phyloP scores from a whole-genome alignment of 2,113 vertebrate species.

The Macrotis lagotis region DNA sequence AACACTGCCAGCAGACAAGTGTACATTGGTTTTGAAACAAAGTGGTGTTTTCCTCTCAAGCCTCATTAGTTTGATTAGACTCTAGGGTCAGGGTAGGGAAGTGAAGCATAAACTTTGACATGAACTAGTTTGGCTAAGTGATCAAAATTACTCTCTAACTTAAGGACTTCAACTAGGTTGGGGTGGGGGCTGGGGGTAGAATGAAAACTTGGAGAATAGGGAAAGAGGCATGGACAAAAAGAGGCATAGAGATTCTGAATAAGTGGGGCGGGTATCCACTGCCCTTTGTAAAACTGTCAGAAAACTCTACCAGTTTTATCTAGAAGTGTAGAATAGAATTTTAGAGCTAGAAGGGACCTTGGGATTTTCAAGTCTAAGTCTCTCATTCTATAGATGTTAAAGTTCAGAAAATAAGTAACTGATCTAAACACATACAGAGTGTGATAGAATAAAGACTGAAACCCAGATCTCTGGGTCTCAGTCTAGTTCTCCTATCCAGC shows the following conservation, averaged over 20 bases:
- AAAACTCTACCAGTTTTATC: neutral
- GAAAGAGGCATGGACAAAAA: neutral
- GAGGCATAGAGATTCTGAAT: neutral
- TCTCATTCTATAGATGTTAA: neutral
- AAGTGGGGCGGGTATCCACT: neutral
- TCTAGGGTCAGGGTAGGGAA: neutral
- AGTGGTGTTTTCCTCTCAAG: constrained; percentile 1
- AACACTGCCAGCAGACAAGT: constrained; percentile 8
- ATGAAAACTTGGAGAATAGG: neutral
- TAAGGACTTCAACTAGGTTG: neutral
- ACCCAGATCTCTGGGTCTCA: neutral
- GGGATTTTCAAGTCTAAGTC: neutral
- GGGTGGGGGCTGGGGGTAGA: neutral
- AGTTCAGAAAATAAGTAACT: neutral
- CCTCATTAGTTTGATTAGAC: constrained; percentile 45
- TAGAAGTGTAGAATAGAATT: neutral
- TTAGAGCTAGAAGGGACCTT: neutral
- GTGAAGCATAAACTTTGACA: constrained; percentile 43
- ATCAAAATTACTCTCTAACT: neutral
- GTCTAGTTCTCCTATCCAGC: neutral
- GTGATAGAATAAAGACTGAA: neutral
- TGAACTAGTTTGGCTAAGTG: neutral
- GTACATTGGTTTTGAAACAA: constrained; percentile 40
- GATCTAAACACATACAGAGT: neutral
- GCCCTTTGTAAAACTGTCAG: neutral